Evolutionary conservation across 2,888 invertebrate genomes (phyloP).

Genomic region (Idaea biselata): DNA sequence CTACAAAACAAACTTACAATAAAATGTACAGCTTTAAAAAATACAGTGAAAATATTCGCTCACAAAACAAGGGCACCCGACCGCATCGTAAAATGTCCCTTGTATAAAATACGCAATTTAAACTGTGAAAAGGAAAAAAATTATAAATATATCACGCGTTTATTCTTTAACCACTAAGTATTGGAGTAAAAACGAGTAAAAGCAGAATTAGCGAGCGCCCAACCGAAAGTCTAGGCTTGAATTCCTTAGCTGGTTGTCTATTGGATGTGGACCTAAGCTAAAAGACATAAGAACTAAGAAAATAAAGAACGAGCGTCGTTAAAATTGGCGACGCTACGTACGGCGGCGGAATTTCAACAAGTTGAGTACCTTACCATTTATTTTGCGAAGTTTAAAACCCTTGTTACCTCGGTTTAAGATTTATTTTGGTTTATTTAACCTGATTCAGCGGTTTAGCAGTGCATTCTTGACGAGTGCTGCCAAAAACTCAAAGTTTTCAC

Average conservation of each 20-base stretch:
- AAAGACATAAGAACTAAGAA: conserved; percentile 43
- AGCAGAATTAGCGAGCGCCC: conserved; percentile 71
- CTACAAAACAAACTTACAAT: not conserved
- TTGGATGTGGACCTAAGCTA: conserved; percentile 50
- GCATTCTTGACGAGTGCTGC: conserved; percentile 78
- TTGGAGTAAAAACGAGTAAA: conserved; percentile 17
- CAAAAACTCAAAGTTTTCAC: conserved; percentile 76
- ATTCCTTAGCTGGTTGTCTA: conserved; percentile 30
- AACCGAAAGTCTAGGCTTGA: conserved; percentile 64
- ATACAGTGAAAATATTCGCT: not conserved
- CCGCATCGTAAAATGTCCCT: conserved; percentile 39
- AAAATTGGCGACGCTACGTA: conserved; percentile 64
- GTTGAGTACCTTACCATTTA: conserved; percentile 60
- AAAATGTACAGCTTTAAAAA: not conserved
- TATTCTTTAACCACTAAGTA: conserved; percentile 67
- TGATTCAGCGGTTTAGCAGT: conserved; percentile 39
- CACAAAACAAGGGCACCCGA: conserved; percentile 21
- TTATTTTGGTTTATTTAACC: conserved; percentile 35
- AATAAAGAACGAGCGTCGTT: conserved; percentile 39
- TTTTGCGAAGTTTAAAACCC: conserved; percentile 33
- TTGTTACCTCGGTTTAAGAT: conserved; percentile 48
- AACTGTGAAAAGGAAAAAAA: conserved; percentile 45
- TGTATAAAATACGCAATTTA: conserved; percentile 34
- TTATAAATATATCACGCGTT: conserved; percentile 60
- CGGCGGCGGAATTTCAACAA: conserved; percentile 78